Base-by-base conservation (phyloP, 1,140 invertebrate species). In the Pseudomyrmex concolor region DNA sequence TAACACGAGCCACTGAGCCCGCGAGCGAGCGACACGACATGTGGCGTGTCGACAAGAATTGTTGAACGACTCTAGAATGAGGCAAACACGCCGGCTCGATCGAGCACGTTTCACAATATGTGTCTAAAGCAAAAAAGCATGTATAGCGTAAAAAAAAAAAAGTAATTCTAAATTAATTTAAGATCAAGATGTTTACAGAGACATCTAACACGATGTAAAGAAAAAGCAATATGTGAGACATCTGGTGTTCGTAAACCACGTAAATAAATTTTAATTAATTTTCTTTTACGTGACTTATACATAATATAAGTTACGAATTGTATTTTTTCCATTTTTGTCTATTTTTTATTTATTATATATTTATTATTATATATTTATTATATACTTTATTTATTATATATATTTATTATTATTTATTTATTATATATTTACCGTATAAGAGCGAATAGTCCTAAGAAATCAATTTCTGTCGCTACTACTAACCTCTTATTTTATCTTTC, bases 1-100 rank as follows among this genome's bases (percentile, higher is more conserved):
- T 83, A 83, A 82, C 34, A 76, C 74, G 83, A 84, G 66, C 72
- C 82, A 68, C 55, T 84, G 74, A 76, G 19, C 50, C 59, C 57
- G 45, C 60, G 73, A 66, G 73, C 60, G 72, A 70, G 64, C 63
- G 59, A 73, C 80, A 83, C 80, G 78, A 68, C 62, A 83, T 54
- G 62, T 82, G 68, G 84, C 78, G 78, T 83, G 78, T 48, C 68
- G 55, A 15, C 48, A 13, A 76, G 60, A 48, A 83, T 77, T 76
- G 71, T 66, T 43, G 60, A 22, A 22, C 67, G 68, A 72, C 55
- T 81, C n/a, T 68, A 48, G 45, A 22, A 66, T 22, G 73, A 34
- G 22, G 73, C 45, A 22, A 66, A 64, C 34, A 34, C 73, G 48
- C 25, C 45, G 12, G n/a, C 48, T 66, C 59, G 48, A n/a, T 43